These are phyloP conservation scores for Phyllopteryx taeniolatus DNA, from an alignment of 2,113 vertebrate genomes.

Conservation along the genomic window DNA sequence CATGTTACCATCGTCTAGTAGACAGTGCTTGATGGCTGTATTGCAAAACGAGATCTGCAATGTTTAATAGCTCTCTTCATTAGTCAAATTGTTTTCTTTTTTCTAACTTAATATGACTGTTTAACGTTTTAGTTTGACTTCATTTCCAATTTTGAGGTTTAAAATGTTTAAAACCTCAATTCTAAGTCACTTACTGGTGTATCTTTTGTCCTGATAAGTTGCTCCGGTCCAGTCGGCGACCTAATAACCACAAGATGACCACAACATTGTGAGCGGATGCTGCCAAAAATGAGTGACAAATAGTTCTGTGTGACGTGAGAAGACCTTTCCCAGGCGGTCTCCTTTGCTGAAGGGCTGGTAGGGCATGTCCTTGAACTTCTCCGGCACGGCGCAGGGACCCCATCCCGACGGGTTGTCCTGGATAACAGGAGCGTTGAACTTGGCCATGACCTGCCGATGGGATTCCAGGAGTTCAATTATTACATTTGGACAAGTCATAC, in stretches of 20 bases:
- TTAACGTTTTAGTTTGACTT: no score
- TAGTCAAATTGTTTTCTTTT: no score
- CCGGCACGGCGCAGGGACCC: constrained; percentile 95
- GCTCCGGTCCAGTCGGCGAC: constrained; percentile 98
- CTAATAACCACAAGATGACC: constrained; percentile 55
- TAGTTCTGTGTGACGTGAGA: background rate
- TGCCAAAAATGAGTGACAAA: background rate
- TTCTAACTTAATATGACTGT: no score
- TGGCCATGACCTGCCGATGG: constrained; percentile 81
- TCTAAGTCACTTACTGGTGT: constrained; percentile 83
- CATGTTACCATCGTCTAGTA: no score
- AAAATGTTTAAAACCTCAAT: background rate
- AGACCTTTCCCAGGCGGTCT: constrained; percentile 94
- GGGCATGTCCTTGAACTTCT: constrained; percentile 97
- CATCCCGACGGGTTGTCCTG: constrained; percentile 96
- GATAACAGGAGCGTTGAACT: constrained; percentile 93
- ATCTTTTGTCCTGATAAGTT: constrained; percentile 98
- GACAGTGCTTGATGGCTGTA: no score
- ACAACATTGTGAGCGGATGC: background rate
- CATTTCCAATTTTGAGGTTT: background rate
- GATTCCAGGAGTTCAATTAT: background rate
- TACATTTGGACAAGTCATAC: background rate
- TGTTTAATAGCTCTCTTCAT: no score
- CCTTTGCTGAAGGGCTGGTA: constrained; percentile 99
- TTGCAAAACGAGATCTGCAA: no score